Base-by-base conservation (phyloP, 2,888 invertebrate species). In the Eurytoma californica region DNA sequence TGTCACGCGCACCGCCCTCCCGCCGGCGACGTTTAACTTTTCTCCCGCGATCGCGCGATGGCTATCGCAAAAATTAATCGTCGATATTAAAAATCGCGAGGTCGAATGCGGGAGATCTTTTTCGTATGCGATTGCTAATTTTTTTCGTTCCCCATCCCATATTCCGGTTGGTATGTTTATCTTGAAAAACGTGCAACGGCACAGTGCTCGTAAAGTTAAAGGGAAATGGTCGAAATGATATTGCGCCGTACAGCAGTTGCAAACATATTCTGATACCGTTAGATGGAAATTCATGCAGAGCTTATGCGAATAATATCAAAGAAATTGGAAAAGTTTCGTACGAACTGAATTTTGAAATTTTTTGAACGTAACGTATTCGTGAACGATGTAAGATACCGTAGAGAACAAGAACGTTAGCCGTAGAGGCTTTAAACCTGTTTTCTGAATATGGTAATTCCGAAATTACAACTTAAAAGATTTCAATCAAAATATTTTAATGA, bases 271-370 rank as follows among this genome's bases (percentile, higher is more conserved):
- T 28, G 5, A 3, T 53, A 0, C 18, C 28, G 30, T 69, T 57
- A n/a, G 24, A 55, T 24, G 51, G 51, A 65, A 76, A 76, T 76
- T 66, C 66, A 72, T 70, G 69, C 9, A 49, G 58, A 66, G n/a
- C 24, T 47, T 57, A 70, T 58, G 58, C 66, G 65, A 65, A 72
- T 65, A 58, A 77, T 77, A 77, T 77, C 65, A 65, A 77, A 77
- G 72, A 57, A 70, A 77, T 77, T 72, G 77, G 65, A 72, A 77
- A 77, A 72, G 70, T 72, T 77, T 72, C 39, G 47, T n/a, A 20
- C 58, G 57, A 65, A 51, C 66, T 65, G 72, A 58, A 72, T 77
- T 77, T 72, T 65, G 58, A 72, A 65, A 65, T 75, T 67, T 67
- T 53, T n/a, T 60, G 16, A n/a, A n/a, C 13, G 20, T 3, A 20